Evolutionary conservation across 2,888 invertebrate species (phyloP), one percentile per base, ranked within the genome.

Genomic region (Sarcophaga variegata): DNA sequence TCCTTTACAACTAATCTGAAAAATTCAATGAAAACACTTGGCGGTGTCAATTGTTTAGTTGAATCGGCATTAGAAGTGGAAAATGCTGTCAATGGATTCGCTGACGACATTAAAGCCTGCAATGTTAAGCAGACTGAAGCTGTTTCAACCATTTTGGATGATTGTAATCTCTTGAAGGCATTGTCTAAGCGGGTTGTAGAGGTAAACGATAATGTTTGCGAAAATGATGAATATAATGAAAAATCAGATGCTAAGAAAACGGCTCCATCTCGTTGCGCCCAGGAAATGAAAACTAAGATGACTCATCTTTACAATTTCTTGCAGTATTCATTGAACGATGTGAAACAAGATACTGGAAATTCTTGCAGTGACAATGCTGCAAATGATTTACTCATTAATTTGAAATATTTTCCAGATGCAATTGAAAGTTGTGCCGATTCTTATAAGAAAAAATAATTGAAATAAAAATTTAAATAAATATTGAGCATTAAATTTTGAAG

Each of bases 41-140:
- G 66, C 47, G 83, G 81, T 14, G 14, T 83, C 2, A 71, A 77
- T 25, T 83, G 83, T 66, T 25, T 83, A 5, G 27, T 62, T 10
- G 37, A 77, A 4, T 10, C 47, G 4, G 66, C 60, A 2, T 78
- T 77, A 20, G 17, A 60, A 49, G 47, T 83, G 17, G 71, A 83
- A 47, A 27, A 67, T 37, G 20, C 3, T 1, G 69, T 60, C n/a
- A 62, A 27, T 37, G 60, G 47, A 22, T 83, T 83, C 6, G 22
- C 14, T 12, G 71, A 78, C 54, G 37, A 83, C 12, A 59, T 83
- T 47, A 45, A 83, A 27, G 66, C 67, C 11, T 83, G 83, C 27
- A 37, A 60, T n/a, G 59, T 17, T 10, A 2, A 47, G 4, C 14
- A 12, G 25, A 25, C 62, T 12, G 66, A 47, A 11, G 20, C 12